phyloP scores from a whole-genome alignment of 2,797 vertebrate genomes.

The Anguilla megastoma region DNA sequence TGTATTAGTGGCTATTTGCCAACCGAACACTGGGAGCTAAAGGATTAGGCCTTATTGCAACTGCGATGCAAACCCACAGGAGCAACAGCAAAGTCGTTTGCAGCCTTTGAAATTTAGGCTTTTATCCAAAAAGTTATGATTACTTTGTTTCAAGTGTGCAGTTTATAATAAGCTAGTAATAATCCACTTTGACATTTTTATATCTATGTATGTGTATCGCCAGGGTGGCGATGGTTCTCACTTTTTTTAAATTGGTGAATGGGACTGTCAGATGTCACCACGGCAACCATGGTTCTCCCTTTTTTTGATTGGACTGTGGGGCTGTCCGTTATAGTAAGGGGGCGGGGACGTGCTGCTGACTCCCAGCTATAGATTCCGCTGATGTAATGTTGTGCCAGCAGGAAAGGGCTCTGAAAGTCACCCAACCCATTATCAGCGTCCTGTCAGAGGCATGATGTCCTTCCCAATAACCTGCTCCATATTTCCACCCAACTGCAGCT shows the following conservation, averaged over 20 bases:
- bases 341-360: background rate
- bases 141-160: background rate
- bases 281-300: background rate
- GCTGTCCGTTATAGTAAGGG: background rate
- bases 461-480: background rate
- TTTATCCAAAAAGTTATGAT: background rate
- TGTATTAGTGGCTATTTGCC: too few relatives aligned
- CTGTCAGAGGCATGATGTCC: background rate
- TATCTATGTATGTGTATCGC: background rate
- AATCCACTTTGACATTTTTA: background rate
- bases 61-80: too few relatives aligned
- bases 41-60: too few relatives aligned
- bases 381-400: constrained; percentile 8
- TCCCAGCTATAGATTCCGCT: constrained; percentile 14
- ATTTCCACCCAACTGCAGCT: background rate
- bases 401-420: constrained; percentile 16
- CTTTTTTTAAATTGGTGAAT: background rate
- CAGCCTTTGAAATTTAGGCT: background rate
- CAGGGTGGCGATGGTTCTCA: background rate
- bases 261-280: background rate
- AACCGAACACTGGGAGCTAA: too few relatives aligned
- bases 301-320: background rate
- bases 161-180: background rate
- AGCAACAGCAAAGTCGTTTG: background rate
- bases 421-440: background rate